Evolutionary conservation across 2,797 vertebrate genomes (phyloP).

Genomic region (Podarcis lilfordi): DNA sequence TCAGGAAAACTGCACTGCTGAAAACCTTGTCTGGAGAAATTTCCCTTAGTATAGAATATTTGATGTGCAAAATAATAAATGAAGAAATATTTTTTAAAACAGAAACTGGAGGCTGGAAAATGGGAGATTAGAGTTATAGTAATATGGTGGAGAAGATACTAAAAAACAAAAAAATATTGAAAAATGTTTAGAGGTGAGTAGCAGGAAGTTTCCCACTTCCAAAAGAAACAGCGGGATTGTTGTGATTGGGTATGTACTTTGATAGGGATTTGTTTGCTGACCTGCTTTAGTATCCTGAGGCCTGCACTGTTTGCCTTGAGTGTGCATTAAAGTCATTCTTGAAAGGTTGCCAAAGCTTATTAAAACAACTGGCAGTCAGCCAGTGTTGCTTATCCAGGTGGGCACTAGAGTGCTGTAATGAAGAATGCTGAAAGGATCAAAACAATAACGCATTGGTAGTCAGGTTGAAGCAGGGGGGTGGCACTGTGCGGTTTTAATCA

Average conservation of each 20-base stretch:
- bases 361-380: neutral
- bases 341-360: conserved; percentile 16
- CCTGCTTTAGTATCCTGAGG: neutral
- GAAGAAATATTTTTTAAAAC: neutral
- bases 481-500: neutral
- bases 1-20: neutral
- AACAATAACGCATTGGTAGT: neutral
- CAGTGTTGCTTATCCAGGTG: neutral
- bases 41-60: too few species aligned
- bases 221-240: neutral
- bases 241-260: neutral
- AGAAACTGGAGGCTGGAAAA: neutral
- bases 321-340: neutral
- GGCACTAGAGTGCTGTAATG: neutral
- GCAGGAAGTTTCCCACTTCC: neutral
- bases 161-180: neutral
- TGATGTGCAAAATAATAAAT: neutral
- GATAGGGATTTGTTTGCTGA: conserved; percentile 1
- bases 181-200: neutral
- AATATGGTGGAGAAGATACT: neutral
- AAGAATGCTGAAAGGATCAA: neutral
- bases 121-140: neutral
- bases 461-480: neutral
- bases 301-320: neutral
- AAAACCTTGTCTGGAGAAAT: neutral